Evolutionary conservation across 2,888 invertebrate genomes (phyloP), one percentile per base, ranked within the genome.

Genomic region (Philopedon plagiatum): DNA sequence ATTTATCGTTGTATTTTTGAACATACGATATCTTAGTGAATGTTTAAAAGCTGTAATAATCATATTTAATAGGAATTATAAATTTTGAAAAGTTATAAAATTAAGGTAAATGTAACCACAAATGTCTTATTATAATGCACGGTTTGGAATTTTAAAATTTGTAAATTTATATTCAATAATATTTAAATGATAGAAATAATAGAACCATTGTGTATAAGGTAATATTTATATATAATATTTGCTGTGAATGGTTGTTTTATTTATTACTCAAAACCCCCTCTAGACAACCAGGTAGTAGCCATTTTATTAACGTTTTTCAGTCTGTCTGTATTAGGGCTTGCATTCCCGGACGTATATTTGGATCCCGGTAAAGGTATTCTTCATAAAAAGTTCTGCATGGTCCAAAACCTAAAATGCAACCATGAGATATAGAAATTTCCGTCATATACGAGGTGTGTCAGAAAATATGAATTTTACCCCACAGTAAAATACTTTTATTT

Each of bases 111-210:
- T 54, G 51, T 54, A 32, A 54, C 51, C 51, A 54, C 51, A 54
- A 54, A 44, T 61, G 60, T 49, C 54, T 69, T 58, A 63, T 39
- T 54, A 73, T 75, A 76, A 83, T 84, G 85, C 85, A 85, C 85
- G 84, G 82, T 82, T 84, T 84, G 84, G 84, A 85, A 85, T 85
- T 84, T 85, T 82, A 76, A 84, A 81, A 78, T 85, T 85, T 85
- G 83, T 85, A 85, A 83, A 82, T 85, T 85, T 85, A 84, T 83
- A 84, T 82, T 77, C 76, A 75, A 75, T 74, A 78, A n/a, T 79
- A 58, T 60, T 64, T 57, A 23, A 44, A 61, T n/a, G 19, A 67
- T 64, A 44, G 62, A 63, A 34, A 41, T 56, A 46, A 57, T 67
- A 58, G 63, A 63, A 15, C 26, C 64, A 61, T 63, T 65, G 64